Conservation (phyloP, 2,888 invertebrate genomes). For the Phoronis australis region DNA sequence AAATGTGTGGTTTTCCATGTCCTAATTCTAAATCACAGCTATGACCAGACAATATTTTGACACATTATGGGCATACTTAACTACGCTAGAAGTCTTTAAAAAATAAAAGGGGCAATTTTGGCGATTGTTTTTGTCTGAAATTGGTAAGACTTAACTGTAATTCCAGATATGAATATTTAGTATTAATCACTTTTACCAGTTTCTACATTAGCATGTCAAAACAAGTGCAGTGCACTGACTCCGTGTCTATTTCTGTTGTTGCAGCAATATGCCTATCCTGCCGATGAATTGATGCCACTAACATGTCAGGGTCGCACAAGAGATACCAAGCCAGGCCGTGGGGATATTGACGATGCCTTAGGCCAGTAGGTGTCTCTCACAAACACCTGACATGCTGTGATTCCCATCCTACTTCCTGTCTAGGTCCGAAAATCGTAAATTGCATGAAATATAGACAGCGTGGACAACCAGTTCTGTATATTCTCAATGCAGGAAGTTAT, state of each 20-base stretch:
- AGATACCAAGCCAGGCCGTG: constrained; percentile 82
- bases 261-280: constrained; percentile 86
- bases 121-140: not conserved
- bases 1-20: too few species aligned
- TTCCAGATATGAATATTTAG: not conserved
- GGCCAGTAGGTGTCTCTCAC: constrained; percentile 99
- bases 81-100: too few species aligned
- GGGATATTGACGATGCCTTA: constrained; percentile 92
- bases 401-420: too few species aligned
- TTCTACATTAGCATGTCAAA: not conserved
- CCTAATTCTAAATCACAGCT: too few species aligned
- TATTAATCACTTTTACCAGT: not conserved
- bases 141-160: not conserved
- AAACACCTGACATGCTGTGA: too few species aligned
- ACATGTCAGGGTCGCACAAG: constrained; percentile 88
- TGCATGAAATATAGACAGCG: too few species aligned
- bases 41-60: too few species aligned
- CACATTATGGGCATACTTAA: too few species aligned
- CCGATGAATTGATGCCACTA: constrained; percentile 96
- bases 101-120: not conserved
- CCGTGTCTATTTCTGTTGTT: constrained; percentile 6
- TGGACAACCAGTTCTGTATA: too few species aligned
- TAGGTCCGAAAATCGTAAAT: too few species aligned
- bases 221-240: not conserved
- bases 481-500: too few species aligned